Percentiles rank a stretch among this genome's conserved stretches.
Evolutionary conservation across 2,797 vertebrate species (phyloP).

Genomic region (Sebastes umbrosus): DNA sequence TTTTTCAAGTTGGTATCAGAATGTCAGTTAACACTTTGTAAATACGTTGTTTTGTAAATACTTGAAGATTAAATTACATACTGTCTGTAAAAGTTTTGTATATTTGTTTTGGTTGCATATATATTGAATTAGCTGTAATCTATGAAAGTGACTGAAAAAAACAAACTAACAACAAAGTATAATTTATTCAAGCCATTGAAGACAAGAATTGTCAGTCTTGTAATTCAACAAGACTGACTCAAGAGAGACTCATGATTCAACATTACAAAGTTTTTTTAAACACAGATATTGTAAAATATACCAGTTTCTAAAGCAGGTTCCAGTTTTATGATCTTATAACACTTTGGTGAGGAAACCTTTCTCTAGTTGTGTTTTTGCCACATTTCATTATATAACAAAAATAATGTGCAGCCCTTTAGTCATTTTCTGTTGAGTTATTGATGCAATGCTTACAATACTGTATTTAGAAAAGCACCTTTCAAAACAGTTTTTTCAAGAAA

Average conservation of each 20-base stretch:
- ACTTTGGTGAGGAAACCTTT: neutral
- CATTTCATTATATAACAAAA: neutral
- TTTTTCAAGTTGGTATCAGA: neutral
- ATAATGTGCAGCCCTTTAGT: neutral
- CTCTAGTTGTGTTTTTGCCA: neutral
- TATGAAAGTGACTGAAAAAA: neutral
- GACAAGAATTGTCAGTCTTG: neutral
- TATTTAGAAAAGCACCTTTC: neutral
- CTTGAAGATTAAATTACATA: constrained; percentile 55
- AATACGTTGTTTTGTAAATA: constrained; percentile 75
- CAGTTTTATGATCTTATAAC: neutral
- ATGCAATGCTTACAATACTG: neutral
- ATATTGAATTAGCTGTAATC: neutral
- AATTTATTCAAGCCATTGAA: constrained; percentile 3
- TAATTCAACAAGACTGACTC: too few relatives aligned
- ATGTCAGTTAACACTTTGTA: constrained; percentile 53
- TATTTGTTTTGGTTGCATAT: constrained; percentile 4
- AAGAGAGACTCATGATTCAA: neutral
- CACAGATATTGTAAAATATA: neutral
- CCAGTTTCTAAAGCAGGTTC: neutral
- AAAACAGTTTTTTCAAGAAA: neutral
- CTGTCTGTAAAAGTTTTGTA: constrained; percentile 3
- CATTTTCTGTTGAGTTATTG: neutral
- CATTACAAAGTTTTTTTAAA: neutral
- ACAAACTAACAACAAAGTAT: neutral